Evolutionary conservation across 2,888 invertebrate species (phyloP).

Genomic region (Vesta saturnalis): DNA sequence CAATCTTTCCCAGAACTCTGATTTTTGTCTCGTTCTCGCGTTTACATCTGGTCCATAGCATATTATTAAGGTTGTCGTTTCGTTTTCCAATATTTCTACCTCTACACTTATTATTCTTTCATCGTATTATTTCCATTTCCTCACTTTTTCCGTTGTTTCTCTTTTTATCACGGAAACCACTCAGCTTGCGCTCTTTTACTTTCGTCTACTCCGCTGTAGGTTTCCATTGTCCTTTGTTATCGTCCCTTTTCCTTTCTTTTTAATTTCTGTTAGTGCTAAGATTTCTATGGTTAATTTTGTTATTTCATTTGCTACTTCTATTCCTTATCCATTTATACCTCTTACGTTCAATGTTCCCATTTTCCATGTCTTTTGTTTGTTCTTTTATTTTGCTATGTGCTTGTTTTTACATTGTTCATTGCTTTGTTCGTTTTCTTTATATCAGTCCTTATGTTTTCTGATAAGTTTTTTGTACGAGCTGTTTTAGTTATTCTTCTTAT

Average conservation of each 20-base stretch:
- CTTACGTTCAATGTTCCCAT: background rate
- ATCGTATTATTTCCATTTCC: background rate
- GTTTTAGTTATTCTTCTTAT: background rate
- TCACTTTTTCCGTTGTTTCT: background rate
- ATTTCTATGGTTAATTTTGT: background rate
- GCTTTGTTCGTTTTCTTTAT: background rate
- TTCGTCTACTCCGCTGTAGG: background rate
- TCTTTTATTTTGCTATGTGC: background rate
- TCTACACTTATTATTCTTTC: background rate
- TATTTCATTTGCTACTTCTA: background rate
- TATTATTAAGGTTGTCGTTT: slow-evolving; percentile 3
- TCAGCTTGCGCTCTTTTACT: background rate
- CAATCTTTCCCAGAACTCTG: background rate
- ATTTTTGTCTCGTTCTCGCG: background rate
- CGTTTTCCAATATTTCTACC: background rate
- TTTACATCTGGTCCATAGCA: slow-evolving; percentile 59
- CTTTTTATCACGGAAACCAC: background rate
- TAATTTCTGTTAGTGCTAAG: background rate
- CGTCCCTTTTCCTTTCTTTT: background rate
- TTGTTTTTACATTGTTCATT: background rate
- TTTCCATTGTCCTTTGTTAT: background rate
- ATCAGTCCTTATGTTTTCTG: too few species aligned
- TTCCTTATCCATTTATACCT: background rate
- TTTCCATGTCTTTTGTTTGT: background rate
- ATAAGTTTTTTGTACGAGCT: background rate